These are phyloP conservation scores for Sceliomorpha sp. DNA, from an alignment of 2,888 invertebrate genomes.

Conservation along the genomic window DNA sequence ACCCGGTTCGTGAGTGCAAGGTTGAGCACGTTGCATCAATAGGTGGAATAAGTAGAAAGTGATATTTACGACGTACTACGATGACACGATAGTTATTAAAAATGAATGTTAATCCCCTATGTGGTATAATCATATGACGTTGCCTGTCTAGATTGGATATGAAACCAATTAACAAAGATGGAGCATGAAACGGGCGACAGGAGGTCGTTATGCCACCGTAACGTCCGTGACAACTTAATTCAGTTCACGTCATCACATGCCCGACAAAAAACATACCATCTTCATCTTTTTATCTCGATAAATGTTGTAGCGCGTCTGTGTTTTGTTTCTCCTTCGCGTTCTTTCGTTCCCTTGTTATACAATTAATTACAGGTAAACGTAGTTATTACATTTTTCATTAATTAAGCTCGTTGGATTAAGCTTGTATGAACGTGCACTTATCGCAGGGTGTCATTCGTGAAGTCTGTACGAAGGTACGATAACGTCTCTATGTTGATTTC, in stretches of 20 bases:
- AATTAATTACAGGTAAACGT: neutral
- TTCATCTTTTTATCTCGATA: conserved; percentile 17
- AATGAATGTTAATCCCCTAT: conserved; percentile 39
- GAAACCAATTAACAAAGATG: conserved; percentile 57
- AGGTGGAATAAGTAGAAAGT: conserved; percentile 13
- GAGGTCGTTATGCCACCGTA: conserved; percentile 47
- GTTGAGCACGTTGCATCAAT: too few relatives aligned
- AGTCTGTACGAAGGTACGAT: too few relatives aligned
- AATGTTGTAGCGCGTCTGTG: conserved; percentile 19
- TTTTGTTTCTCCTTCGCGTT: conserved; percentile 2
- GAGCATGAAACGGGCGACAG: conserved; percentile 27
- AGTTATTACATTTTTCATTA: neutral
- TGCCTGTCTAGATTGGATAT: conserved; percentile 43
- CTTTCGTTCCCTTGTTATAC: conserved; percentile 1
- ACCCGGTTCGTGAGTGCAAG: too few relatives aligned
- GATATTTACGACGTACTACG: conserved; percentile 13
- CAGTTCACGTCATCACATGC: conserved; percentile 38
- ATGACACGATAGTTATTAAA: conserved; percentile 45
- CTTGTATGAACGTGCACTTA: neutral
- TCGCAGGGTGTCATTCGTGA: neutral
- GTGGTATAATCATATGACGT: conserved; percentile 30
- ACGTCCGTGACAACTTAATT: conserved; percentile 52
- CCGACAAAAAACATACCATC: conserved; percentile 20
- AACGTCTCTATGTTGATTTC: too few relatives aligned
- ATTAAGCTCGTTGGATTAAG: conserved; percentile 5